Conservation (phyloP, 2,888 invertebrate species). For the Erynnis tages region DNA sequence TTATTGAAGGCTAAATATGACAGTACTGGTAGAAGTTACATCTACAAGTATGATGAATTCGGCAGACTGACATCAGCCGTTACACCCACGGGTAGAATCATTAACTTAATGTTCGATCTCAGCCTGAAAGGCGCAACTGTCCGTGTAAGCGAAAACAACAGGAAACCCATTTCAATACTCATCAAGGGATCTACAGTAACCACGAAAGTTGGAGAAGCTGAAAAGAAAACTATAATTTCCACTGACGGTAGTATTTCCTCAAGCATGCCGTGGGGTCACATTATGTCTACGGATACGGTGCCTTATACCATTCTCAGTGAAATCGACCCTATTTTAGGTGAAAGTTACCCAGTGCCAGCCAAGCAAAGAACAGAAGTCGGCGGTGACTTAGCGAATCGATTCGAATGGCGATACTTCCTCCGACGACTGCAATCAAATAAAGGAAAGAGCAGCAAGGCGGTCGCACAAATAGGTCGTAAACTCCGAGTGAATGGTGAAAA, state of each 20-base stretch:
- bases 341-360: slow-evolving; percentile 95
- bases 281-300: slow-evolving; percentile 93
- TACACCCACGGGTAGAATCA: slow-evolving; percentile 97
- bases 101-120: slow-evolving; percentile 93
- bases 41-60: slow-evolving; percentile 97
- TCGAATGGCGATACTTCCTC: slow-evolving; percentile 97
- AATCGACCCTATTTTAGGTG: slow-evolving; percentile 92
- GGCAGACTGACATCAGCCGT: slow-evolving; percentile 95
- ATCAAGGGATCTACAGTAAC: slow-evolving; percentile 94
- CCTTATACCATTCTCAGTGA: slow-evolving; percentile 95
- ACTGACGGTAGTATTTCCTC: slow-evolving; percentile 92
- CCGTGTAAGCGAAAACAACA: slow-evolving; percentile 90
- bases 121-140: slow-evolving; percentile 95
- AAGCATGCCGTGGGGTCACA: slow-evolving; percentile 92
- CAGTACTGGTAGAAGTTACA: slow-evolving; percentile 93
- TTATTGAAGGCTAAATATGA: slow-evolving; percentile 93
- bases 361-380: slow-evolving; percentile 95
- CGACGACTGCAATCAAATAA: slow-evolving; percentile 86
- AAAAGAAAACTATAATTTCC: slow-evolving; percentile 89
- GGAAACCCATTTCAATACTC: slow-evolving; percentile 91
- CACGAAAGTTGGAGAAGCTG: slow-evolving; percentile 90
- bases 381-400: slow-evolving; percentile 94
- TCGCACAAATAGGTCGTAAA: slow-evolving; percentile 92
- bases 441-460: slow-evolving; percentile 83
- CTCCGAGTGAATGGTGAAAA: slow-evolving; percentile 95